These are phyloP conservation scores for Oedothorax gibbosus DNA, from an alignment of 1,140 invertebrate species.

Conservation along the genomic window DNA sequence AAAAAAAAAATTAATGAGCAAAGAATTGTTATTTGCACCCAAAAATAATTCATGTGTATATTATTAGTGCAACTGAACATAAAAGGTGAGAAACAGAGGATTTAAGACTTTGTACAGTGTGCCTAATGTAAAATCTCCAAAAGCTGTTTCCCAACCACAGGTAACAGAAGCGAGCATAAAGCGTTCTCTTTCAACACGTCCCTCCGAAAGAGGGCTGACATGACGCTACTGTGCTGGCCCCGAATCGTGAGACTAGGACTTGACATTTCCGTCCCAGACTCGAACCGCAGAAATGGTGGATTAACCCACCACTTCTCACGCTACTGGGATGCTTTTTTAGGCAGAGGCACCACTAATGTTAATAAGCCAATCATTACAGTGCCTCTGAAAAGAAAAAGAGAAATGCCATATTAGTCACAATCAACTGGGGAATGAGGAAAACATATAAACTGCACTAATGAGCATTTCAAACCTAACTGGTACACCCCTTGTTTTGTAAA, in stretches of 20 bases:
- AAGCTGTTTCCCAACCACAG: slow-evolving; percentile 55
- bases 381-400: slow-evolving; percentile 63
- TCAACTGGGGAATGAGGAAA: slow-evolving; percentile 11
- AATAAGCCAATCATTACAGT: slow-evolving; percentile 62
- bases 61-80: too few species aligned
- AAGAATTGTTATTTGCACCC: too few species aligned
- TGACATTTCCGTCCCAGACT: too few species aligned
- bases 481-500: slow-evolving; percentile 46
- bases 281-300: slow-evolving; percentile 28
- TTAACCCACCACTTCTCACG: slow-evolving; percentile 39
- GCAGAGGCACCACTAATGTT: slow-evolving; percentile 64
- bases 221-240: slow-evolving; percentile 15
- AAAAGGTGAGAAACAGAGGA: too few species aligned
- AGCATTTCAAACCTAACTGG: slow-evolving; percentile 43
- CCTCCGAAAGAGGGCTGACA: slow-evolving; percentile 36
- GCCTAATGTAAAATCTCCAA: background rate
- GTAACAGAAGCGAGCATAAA: slow-evolving; percentile 36
- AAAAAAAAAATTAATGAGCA: too few species aligned
- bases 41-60: too few species aligned
- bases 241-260: background rate
- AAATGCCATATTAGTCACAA: slow-evolving; percentile 50
- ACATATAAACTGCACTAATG: slow-evolving; percentile 39
- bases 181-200: background rate
- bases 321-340: slow-evolving; percentile 57
- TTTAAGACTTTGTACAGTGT: too few species aligned